Base-by-base conservation (phyloP, 2,888 invertebrate species). In the Drosophila helvetica region DNA sequence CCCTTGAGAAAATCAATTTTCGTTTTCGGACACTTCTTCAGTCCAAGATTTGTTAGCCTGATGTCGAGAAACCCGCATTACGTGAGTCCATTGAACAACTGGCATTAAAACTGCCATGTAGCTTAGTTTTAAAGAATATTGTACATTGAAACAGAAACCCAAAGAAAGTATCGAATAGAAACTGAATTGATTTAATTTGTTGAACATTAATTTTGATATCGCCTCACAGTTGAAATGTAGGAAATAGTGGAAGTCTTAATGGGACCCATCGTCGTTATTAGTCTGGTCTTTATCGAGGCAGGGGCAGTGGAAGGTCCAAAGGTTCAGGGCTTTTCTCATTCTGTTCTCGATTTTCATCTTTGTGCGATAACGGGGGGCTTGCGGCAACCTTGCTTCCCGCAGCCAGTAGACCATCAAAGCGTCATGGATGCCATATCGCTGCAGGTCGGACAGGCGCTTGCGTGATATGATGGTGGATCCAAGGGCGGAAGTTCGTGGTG, bases 401-500 rank as follows among this genome's bases (percentile, higher is more conserved):
- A 68, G 38, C 61, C 61, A 60, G 54, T 27, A 51, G 15, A 19
- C 30, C 25, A 46, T 30, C 6, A 60, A 7, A 15, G 27, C n/a
- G n/a, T 61, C 55, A n/a, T 55, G 52, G 45, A n/a, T 25, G n/a
- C 22, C 42, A 30, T 22, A 10, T 15, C 42, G 42, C 6, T 33
- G 46, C 15, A 46, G n/a, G 3, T 30, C 8, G 42, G 60, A 50
- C 46, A 50, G 30, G 15, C 43, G 10, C 2, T 46, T 19, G 7
- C 51, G 54, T 6, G 33, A 7, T 12, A 47, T 58, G 19, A 15
- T 12, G 61, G 19, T 38, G 33, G 33, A 42, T 12, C 15, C 38
- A 19, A 38, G 3, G n/a, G 5, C 3, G 22, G 42, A 22, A 7
- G 19, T 1, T 22, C 19, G 9, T 3, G 27, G 27, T 27, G 27